Conservation (phyloP, 2,113 vertebrate genomes). For the Anthoscopus minutus region DNA sequence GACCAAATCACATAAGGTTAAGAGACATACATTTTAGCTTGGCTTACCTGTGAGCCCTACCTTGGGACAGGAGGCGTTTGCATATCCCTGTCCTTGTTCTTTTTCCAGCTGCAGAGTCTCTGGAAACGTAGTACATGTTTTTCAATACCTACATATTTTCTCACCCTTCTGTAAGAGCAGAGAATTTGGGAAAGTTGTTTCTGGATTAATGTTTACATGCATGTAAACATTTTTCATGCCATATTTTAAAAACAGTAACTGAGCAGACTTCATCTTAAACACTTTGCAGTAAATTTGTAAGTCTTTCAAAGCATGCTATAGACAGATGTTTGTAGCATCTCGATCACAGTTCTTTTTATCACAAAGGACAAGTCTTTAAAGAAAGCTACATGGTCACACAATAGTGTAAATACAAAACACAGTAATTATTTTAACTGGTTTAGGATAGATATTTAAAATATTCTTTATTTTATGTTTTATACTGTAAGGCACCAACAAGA, state of each 20-base stretch:
- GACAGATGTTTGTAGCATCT: background rate
- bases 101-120: background rate
- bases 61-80: background rate
- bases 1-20: background rate
- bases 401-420: background rate
- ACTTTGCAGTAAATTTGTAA: background rate
- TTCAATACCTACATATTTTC: background rate
- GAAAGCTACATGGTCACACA: background rate
- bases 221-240: background rate
- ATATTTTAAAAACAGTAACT: background rate
- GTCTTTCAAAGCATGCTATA: background rate
- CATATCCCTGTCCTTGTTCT: background rate
- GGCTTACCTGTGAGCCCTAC: rapidly evolving
- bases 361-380: background rate
- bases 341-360: background rate
- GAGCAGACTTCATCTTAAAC: background rate
- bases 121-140: background rate
- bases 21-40: background rate
- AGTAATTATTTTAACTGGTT: background rate
- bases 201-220: background rate
- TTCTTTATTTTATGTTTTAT: background rate
- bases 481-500: background rate
- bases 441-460: background rate
- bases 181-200: background rate
- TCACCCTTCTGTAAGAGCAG: background rate